A percentile compares a stretch with the other conserved stretches of the same genome.
Conservation (phyloP, 1,140 invertebrate genomes). For the Caenorhabditis remanei region DNA sequence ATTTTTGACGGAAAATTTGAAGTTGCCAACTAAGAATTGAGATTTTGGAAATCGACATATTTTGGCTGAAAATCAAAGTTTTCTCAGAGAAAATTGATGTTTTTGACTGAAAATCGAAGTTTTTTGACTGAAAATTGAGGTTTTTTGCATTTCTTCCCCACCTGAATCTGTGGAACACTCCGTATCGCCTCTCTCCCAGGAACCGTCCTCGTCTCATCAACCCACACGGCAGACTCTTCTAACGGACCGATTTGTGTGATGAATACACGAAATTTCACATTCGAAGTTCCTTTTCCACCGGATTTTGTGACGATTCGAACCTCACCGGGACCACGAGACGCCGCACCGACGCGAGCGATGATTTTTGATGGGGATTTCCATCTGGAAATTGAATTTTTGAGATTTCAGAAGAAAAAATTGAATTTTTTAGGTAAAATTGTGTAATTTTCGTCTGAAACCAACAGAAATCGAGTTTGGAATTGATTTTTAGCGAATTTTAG, state of each 20-base stretch:
- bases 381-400: constrained; percentile 67
- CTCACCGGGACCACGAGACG: constrained; percentile 90
- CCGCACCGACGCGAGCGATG: constrained; percentile 91
- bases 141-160: background rate
- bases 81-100: background rate
- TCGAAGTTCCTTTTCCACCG: constrained; percentile 92
- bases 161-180: constrained; percentile 46
- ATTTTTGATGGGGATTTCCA: constrained; percentile 98
- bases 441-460: background rate
- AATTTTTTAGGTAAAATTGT: background rate
- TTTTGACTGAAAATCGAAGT: background rate
- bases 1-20: no score
- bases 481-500: no score
- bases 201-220: constrained; percentile 88
- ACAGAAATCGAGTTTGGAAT: no score
- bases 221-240: constrained; percentile 98
- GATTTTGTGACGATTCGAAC: constrained; percentile 91
- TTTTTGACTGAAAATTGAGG: no score
- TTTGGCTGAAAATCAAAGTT: background rate
- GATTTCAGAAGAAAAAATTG: no score
- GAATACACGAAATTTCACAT: constrained; percentile 87
- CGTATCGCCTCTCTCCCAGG: constrained; percentile 84
- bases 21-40: no score
- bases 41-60: background rate
- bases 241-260: constrained; percentile 82